Evolutionary conservation across 2,113 vertebrate species (phyloP).

Genomic region (Pygoscelis adeliae): DNA sequence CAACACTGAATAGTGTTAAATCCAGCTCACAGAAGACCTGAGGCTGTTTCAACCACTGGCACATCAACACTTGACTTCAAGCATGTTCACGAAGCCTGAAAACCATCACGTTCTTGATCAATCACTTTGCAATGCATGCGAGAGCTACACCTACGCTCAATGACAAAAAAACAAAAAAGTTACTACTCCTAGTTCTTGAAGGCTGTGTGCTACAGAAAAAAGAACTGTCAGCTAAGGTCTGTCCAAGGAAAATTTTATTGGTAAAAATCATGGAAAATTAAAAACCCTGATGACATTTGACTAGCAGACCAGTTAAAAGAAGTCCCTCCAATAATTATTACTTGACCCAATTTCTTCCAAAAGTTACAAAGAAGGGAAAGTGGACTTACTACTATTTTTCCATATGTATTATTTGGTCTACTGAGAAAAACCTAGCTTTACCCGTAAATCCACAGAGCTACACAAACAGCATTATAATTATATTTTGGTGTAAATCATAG

Average conservation of each 20-base stretch:
- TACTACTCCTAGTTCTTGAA: not conserved
- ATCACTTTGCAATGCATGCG: fast-evolving
- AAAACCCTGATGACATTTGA: not conserved
- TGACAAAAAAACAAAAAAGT: not conserved
- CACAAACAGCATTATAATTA: not conserved
- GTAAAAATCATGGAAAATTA: not conserved
- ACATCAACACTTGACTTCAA: not conserved
- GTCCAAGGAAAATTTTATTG: not conserved
- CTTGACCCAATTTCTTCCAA: not conserved
- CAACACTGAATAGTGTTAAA: not conserved
- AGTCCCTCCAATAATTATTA: not conserved
- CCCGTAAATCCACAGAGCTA: not conserved
- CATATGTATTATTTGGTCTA: not conserved
- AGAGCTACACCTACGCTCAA: not conserved
- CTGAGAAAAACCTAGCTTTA: not conserved
- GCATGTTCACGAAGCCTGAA: not conserved
- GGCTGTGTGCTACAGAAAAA: not conserved
- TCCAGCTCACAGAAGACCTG: not conserved
- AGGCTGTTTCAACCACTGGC: not conserved
- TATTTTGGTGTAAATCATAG: not conserved
- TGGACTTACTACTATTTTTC: not conserved
- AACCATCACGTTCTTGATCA: not conserved
- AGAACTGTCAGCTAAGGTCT: not conserved
- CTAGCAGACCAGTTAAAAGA: not conserved
- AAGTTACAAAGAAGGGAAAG: not conserved